Evolutionary conservation across 2,797 vertebrate species (phyloP).

Genomic region (Leuciscus waleckii): DNA sequence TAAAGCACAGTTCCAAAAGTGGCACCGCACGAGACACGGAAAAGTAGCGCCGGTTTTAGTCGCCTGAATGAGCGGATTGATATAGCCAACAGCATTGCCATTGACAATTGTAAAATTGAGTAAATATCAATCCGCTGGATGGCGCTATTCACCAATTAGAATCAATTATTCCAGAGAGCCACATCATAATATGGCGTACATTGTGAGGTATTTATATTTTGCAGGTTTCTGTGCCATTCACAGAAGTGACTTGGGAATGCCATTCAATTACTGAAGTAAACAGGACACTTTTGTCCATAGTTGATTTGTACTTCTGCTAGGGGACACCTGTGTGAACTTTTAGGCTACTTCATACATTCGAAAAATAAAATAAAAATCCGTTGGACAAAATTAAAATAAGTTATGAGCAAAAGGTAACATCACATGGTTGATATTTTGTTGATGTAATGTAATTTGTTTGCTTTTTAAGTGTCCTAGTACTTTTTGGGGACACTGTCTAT

Average conservation of each 20-base stretch:
- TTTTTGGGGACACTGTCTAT: background rate
- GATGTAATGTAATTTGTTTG: background rate
- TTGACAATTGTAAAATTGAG: background rate
- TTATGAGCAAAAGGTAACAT: too few species aligned
- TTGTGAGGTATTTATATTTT: background rate
- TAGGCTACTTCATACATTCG: too few species aligned
- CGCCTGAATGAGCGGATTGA: background rate
- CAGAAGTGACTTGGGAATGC: background rate
- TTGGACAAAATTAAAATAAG: background rate
- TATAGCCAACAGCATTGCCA: background rate
- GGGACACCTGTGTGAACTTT: background rate
- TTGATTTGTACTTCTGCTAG: background rate
- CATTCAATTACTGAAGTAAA: background rate
- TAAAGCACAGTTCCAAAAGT: background rate
- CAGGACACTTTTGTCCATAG: background rate
- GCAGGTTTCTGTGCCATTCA: background rate
- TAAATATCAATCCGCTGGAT: background rate
- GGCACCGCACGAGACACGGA: background rate
- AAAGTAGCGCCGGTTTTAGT: background rate
- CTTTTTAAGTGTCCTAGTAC: background rate
- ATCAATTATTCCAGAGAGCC: background rate
- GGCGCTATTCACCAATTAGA: background rate
- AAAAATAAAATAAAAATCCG: background rate
- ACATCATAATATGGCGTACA: background rate
- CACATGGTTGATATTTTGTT: background rate